Percentiles rank a stretch among this genome's conserved stretches.
phyloP scores from a whole-genome alignment of 2,888 invertebrate genomes.

The Melolontha melolontha region DNA sequence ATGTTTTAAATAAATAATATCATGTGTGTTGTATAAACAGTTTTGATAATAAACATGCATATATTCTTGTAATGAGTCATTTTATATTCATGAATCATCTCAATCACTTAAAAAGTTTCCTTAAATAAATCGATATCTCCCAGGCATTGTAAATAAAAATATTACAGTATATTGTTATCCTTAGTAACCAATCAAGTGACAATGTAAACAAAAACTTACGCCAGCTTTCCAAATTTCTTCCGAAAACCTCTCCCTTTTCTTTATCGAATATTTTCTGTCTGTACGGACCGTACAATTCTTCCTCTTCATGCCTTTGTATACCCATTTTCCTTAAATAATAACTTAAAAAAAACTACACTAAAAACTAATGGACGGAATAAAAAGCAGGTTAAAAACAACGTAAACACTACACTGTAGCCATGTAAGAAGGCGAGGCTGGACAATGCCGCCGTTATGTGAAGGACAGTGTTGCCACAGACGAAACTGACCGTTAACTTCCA shows the following conservation, averaged over 20 bases:
- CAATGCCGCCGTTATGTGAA: constrained; percentile 22
- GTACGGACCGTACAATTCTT: constrained; percentile 26
- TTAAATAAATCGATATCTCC: too few relatives aligned
- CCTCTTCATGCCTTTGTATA: constrained; percentile 26
- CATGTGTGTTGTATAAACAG: too few relatives aligned
- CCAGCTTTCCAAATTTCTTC: constrained; percentile 73
- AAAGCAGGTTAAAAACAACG: constrained; percentile 33
- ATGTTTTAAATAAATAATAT: too few relatives aligned
- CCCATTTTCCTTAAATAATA: constrained; percentile 32
- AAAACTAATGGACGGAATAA: constrained; percentile 40
- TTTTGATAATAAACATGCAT: too few relatives aligned
- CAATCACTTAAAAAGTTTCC: too few relatives aligned
- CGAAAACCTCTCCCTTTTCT: constrained; percentile 66
- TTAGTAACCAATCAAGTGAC: constrained; percentile 11
- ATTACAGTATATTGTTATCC: background rate
- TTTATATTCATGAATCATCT: too few relatives aligned
- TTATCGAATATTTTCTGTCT: constrained; percentile 39
- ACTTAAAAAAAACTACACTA: constrained; percentile 19
- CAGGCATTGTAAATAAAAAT: too few relatives aligned
- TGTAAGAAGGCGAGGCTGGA: constrained; percentile 43
- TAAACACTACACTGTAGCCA: constrained; percentile 39
- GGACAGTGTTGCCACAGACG: constrained; percentile 41
- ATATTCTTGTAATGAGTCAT: too few relatives aligned
- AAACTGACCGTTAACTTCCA: constrained; percentile 27
- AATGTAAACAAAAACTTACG: constrained; percentile 64